phyloP scores from a whole-genome alignment of 1,140 invertebrate species.

The Luehdorfia chinensis region DNA sequence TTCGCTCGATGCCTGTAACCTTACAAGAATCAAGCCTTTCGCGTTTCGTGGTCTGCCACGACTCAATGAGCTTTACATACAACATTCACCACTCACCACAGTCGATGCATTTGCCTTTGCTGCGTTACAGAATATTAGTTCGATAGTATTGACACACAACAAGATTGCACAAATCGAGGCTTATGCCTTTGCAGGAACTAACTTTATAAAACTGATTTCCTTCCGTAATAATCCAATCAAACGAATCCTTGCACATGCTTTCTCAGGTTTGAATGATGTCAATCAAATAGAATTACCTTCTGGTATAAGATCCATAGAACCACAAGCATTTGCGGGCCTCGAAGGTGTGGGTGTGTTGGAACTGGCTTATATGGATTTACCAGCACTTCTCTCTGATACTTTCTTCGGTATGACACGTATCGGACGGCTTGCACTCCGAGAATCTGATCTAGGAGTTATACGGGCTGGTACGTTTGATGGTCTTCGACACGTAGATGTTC shows the following conservation, averaged over 20 bases:
- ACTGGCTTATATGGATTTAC: slow-evolving; percentile 88
- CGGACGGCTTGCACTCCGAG: slow-evolving; percentile 84
- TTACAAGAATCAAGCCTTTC: slow-evolving; percentile 87
- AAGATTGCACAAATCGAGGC: slow-evolving; percentile 87
- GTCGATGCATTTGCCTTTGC: slow-evolving; percentile 89
- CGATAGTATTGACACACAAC: slow-evolving; percentile 86
- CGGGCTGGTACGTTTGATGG: slow-evolving; percentile 85
- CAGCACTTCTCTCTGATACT: slow-evolving; percentile 81
- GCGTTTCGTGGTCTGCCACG: slow-evolving; percentile 88
- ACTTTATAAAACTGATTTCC: slow-evolving; percentile 86
- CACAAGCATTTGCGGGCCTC: slow-evolving; percentile 88
- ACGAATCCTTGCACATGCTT: slow-evolving; percentile 85
- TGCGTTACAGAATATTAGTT: slow-evolving; percentile 87
- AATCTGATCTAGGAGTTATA: slow-evolving; percentile 87
- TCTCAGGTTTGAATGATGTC: slow-evolving; percentile 88
- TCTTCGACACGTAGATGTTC: slow-evolving; percentile 80
- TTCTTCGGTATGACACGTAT: slow-evolving; percentile 87
- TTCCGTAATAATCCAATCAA: slow-evolving; percentile 87
- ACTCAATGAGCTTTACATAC: slow-evolving; percentile 87
- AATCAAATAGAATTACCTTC: slow-evolving; percentile 86
- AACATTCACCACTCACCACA: slow-evolving; percentile 86
- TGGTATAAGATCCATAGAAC: slow-evolving; percentile 84
- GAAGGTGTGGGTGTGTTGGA: slow-evolving; percentile 87
- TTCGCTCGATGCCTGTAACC: slow-evolving; percentile 88
- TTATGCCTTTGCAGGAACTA: slow-evolving; percentile 89